Base-by-base conservation (phyloP, 2,797 vertebrate species). In the Psittacula derbiana region DNA sequence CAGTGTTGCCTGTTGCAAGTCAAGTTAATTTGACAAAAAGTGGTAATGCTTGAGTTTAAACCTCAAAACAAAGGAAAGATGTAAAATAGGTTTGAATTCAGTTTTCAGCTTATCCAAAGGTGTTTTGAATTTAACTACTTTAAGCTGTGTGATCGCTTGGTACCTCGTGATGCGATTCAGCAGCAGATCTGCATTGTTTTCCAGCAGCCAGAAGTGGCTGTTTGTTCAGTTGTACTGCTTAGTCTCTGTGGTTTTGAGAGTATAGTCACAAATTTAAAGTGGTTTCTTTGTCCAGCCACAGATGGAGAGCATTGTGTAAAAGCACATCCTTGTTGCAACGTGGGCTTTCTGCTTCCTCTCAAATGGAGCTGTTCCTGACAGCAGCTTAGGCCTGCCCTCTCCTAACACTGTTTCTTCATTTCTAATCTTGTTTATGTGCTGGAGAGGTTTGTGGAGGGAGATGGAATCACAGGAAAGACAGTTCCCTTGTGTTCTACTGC, bases 141-240 rank as follows among this genome's bases (percentile, higher is more conserved):
- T 31, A 62, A 60, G 47, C 41, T 3, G 3, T 4, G 31, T 41
- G 40, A 58, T 49, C 46, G 24, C 43, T 58, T 1, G 0, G 36
- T 55, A 46, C 52, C 49, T 30, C 8, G 46, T 0, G 0, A 10
- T 47, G 46, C 5, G 21, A 46, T 81, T 43, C 66, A 2, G 4
- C 66, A 16, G 50, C 61, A 14, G n/a, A 17, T 36, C 66, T 65
- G 73, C 36, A 5, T 75, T 25, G 28, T 47, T 85, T 73, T 58
- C n/a, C 11, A 10, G n/a, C 31, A 25, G 38, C 31, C 75, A 70
- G 31, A 30, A 12, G 46, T 25, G 62, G 6, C 71, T 38, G 41
- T 36, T 57, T 50, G 33, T 27, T 43, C 24, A 38, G 41, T 5
- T 80, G 47, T 46, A 2, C 36, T 27, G 49, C 70, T 43, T 53